Base-by-base conservation (phyloP, 2,113 vertebrate genomes). In the Scomber scombrus region DNA sequence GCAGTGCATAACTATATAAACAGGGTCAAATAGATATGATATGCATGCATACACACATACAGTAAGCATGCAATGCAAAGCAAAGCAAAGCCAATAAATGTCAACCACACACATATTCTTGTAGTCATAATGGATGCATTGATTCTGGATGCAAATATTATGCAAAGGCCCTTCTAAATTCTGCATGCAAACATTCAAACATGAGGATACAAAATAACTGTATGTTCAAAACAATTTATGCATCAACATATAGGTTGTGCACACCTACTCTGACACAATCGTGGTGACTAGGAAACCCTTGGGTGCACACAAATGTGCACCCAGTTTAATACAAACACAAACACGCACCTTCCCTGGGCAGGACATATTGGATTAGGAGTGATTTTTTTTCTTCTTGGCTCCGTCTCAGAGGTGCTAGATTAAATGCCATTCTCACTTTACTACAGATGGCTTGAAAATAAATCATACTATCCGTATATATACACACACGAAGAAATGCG, bases 371-470 rank as follows among this genome's bases (percentile, higher is more conserved):
- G 82, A 93, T 94, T 91, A 94, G 88, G 51, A 91, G 75, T 81
- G 82, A 83, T 90, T 87, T 87, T 88, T 85, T 68, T 89, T 79
- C n/a, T 69, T 10, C 80, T 85, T 86, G 84, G 85, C 88, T 81
- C 21, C 47, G 46, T 89, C 83, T 88, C 87, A 86, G 81, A 80
- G 89, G 89, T 81, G 88, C 91, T 90, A 93, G 92, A 93, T 94
- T 94, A 94, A 94, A 94, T 92, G 93, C 86, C 91, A 93, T 93
- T 91, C 84, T 88, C 92, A 90, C 90, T 94, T 94, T 92, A 92
- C 82, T 81, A 90, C 78, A 91, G 89, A 91, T 89, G 84, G 67
- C 90, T 89, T 23, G 50, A 79, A 91, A 91, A 93, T 92, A 94
- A 94, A 93, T 93, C 93, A 92, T 88, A 81, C 82, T 61, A 81